phyloP scores from a whole-genome alignment of 2,113 vertebrate species.

The Ia io region DNA sequence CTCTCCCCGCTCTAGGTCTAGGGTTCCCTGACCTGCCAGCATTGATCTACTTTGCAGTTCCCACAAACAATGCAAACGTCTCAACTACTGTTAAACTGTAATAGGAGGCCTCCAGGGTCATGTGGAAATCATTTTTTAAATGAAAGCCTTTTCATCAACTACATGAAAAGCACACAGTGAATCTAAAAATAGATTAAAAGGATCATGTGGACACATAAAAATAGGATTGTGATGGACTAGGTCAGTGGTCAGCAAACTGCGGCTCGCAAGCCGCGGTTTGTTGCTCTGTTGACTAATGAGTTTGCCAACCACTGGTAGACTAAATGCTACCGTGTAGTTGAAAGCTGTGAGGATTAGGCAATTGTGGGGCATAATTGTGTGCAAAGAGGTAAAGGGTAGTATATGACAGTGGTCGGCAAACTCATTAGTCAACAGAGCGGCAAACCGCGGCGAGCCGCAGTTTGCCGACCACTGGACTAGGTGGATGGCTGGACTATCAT shows the following conservation, averaged over 20 bases:
- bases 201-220: conserved; percentile 71
- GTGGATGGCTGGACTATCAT: conserved; percentile 47
- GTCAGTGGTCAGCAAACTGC: too few species aligned
- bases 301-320: too few species aligned
- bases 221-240: conserved; percentile 58
- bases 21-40: not conserved
- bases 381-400: too few species aligned
- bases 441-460: too few species aligned
- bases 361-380: too few species aligned
- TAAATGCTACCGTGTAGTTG: too few species aligned
- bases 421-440: too few species aligned
- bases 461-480: too few species aligned
- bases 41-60: not conserved
- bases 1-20: not conserved
- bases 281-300: too few species aligned
- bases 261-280: too few species aligned
- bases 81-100: not conserved
- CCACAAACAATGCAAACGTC: not conserved
- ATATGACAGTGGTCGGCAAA: too few species aligned
- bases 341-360: too few species aligned
- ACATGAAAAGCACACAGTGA: conserved; percentile 60
- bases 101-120: not conserved
- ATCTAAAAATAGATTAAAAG: conserved; percentile 73
- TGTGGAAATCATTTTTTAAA: conserved; percentile 62
- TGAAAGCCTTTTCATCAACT: conserved; percentile 44